Evolutionary conservation across 2,888 invertebrate genomes (phyloP).

Genomic region (Panzeria rudis): DNA sequence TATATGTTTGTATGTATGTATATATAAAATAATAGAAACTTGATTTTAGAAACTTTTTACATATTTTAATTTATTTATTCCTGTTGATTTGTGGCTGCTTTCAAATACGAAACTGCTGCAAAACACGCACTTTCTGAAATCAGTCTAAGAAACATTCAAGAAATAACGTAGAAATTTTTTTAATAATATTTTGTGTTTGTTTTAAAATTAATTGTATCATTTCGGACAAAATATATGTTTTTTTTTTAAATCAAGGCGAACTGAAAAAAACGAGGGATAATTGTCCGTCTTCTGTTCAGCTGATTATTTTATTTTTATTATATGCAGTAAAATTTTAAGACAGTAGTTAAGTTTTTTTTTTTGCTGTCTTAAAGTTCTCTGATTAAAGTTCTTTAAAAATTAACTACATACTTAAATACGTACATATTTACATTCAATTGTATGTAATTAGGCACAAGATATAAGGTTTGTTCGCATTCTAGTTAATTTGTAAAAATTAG

Average conservation of each 20-base stretch:
- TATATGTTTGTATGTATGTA: constrained; percentile 5
- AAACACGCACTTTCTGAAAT: constrained; percentile 23
- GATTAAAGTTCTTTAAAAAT: not conserved
- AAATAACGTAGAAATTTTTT: not conserved
- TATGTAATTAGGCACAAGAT: not conserved
- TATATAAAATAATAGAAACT: too few relatives aligned
- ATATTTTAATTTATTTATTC: constrained; percentile 38
- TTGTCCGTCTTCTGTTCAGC: not conserved
- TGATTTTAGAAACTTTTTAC: too few relatives aligned
- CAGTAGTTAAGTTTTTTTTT: not conserved
- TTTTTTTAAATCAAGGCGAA: not conserved
- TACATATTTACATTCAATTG: too few relatives aligned
- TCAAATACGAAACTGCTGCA: constrained; percentile 12
- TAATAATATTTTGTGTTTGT: not conserved
- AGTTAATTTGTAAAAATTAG: too few relatives aligned
- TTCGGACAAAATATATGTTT: not conserved
- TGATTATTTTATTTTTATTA: not conserved
- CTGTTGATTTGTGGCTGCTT: constrained; percentile 18
- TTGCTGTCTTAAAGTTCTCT: not conserved
- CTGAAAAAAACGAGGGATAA: not conserved
- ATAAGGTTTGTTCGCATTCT: not conserved
- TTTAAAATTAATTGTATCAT: not conserved
- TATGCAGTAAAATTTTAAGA: not conserved
- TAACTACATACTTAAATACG: not conserved
- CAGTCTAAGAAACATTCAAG: constrained; percentile 1